Evolutionary conservation across 1,140 invertebrate species (phyloP), one percentile per base, ranked within the genome.

Genomic region (Chionoecetes opilio): DNA sequence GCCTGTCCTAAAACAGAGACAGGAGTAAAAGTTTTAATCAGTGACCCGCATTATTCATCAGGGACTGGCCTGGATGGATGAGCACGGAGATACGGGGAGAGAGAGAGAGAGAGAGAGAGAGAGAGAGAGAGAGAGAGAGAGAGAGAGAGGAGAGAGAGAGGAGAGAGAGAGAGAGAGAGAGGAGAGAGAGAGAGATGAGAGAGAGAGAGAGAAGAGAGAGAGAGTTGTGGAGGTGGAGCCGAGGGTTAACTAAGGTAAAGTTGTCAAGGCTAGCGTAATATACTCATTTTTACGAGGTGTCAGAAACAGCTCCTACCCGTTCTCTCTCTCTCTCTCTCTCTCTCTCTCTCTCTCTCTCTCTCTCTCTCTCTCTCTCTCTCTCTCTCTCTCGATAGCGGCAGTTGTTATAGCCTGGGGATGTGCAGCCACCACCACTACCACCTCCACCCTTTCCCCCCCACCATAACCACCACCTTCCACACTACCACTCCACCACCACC

Each of bases 111-210:
- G 14, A 46, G 14, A 46, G 14, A 8, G 14, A 8, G 14, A 35
- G n/a, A 14, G 26, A 46, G 14, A 86, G n/a, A 86, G 2, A 2
- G 84, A 17, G 14, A 29, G 84, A 86, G 84, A 86, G 8, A 14
- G n/a, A 21, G 84, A 29, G 14, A 86, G 84, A 29, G 2, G 34
- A n/a, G 41, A 5, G 41, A 8, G 38, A 2, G 26, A 31, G 37
- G 32, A 88, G 34, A 88, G 32, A 88, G 86, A 88, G 32, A 88
- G 86, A 88, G 32, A 88, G 86, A 88, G 86, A 88, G 86, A 88
- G 86, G 86, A 88, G 86, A 88, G 86, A 88, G 86, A 88, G 86
- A 88, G 86, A 88, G 86, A 88, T n/a, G 86, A 88, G 86, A 88
- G 86, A 88, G 86, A 88, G 86, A 88, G 86, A 88, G 86, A 88